These are phyloP conservation scores for Pristionchus japonicus DNA, from an alignment of 2,888 invertebrate genomes.

Conservation along the genomic window DNA sequence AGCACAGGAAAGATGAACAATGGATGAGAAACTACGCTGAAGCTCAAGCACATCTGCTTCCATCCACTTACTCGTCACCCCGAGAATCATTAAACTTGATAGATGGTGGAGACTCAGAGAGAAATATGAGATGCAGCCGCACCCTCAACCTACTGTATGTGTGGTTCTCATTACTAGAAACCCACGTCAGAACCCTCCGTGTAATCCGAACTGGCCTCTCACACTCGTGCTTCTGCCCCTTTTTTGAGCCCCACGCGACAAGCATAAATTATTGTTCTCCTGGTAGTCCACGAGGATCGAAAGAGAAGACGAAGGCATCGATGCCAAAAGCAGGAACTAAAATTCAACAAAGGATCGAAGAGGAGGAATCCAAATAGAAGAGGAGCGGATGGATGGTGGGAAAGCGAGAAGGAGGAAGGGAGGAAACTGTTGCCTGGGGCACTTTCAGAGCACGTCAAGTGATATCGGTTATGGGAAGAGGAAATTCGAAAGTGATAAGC, in stretches of 20 bases:
- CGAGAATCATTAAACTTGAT: too few relatives aligned
- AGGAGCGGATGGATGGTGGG: neutral
- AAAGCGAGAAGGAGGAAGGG: slow-evolving; percentile 24
- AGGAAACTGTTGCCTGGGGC: slow-evolving; percentile 37
- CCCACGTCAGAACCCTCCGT: neutral
- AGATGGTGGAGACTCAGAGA: neutral
- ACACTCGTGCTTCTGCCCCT: too few relatives aligned
- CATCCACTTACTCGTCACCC: too few relatives aligned
- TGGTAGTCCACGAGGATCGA: neutral
- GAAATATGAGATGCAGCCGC: too few relatives aligned
- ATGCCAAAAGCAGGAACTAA: slow-evolving; percentile 41
- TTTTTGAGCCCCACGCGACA: neutral
- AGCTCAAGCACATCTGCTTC: too few relatives aligned
- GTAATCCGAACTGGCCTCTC: too few relatives aligned
- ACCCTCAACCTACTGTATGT: neutral
- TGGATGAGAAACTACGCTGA: too few relatives aligned
- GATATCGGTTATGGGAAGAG: neutral
- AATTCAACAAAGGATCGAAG: slow-evolving; percentile 34
- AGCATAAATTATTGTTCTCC: slow-evolving; percentile 4
- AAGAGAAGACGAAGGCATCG: slow-evolving; percentile 5
- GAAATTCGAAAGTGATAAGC: neutral
- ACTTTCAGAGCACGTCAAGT: neutral
- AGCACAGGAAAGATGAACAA: too few relatives aligned
- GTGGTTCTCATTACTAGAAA: too few relatives aligned
- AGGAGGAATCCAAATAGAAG: slow-evolving; percentile 19